Evolutionary conservation across 2,888 invertebrate species (phyloP), one percentile per base, ranked within the genome.

Genomic region (Diplolepis rosae): DNA sequence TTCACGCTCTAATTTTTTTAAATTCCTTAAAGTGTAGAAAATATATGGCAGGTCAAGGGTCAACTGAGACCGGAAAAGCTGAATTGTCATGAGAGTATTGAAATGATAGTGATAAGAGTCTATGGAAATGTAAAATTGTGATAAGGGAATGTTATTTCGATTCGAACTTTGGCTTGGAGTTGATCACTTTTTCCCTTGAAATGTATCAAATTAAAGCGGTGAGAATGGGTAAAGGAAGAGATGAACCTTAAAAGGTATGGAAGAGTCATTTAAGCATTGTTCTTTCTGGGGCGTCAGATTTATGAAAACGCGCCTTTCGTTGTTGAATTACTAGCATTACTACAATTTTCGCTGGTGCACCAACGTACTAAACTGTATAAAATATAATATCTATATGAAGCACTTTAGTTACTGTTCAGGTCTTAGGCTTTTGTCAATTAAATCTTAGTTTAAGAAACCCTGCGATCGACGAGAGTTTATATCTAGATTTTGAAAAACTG

Each of bases 361-460:
- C 30, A 54, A 18, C 30, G 18, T 54, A 61, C 61, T 61, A 61
- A 61, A 42, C 39, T 61, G 61, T 61, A 61, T 42, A 61, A 61
- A 61, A 61, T 61, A 65, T 35, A 28, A 65, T 74, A 69, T 54
- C 28, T 74, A 61, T 61, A 61, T 61, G 72, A 81, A 81, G 78
- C 81, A 79, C 78, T 80, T 79, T 67, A 73, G 73, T 78, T 75
- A 75, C 75, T 72, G 78, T 77, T 78, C 74, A 77, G 75, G 78
- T 76, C 79, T 75, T 73, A 69, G 69, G 70, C 51, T 72, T 65
- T 54, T 65, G 68, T 77, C 73, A 70, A 78, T 82, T 80, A 79
- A 71, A 79, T 76, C 73, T 76, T 78, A 79, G 75, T 78, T 77
- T 75, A 77, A 52, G 74, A 70, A 72, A n/a, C n/a, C n/a, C n/a